Percentiles rank a stretch among this genome's conserved stretches.
These are phyloP conservation scores for Suncus etruscus DNA, from an alignment of 2,113 vertebrate genomes.

Conservation along the genomic window DNA sequence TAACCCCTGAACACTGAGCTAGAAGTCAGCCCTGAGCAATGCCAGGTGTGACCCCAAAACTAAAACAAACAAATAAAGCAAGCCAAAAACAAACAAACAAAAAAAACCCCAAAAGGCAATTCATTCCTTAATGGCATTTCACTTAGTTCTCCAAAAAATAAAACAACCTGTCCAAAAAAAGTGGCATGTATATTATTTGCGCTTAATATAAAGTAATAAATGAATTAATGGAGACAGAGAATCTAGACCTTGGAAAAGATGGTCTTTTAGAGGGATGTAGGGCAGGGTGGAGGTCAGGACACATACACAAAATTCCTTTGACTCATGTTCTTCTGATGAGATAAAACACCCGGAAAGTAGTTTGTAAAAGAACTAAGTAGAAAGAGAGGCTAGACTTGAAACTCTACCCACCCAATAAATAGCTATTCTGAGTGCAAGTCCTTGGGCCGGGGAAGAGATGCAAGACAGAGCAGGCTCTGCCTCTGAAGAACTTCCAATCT, in stretches of 20 bases:
- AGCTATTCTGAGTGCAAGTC: neutral
- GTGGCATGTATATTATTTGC: neutral
- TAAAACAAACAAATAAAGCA: no score
- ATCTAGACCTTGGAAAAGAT: neutral
- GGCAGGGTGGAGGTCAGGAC: neutral
- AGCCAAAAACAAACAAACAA: no score
- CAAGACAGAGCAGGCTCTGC: neutral
- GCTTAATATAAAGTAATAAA: constrained; percentile 46
- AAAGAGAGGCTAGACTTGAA: neutral
- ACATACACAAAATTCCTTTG: neutral
- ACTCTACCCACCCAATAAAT: accelerated
- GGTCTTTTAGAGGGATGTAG: neutral
- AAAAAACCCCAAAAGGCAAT: no score
- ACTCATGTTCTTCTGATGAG: constrained; percentile 23
- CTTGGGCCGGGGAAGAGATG: no score
- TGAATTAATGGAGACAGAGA: constrained; percentile 31
- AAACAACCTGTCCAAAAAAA: constrained; percentile 17
- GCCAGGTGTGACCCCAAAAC: no score
- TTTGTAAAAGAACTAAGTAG: neutral
- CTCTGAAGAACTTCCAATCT: neutral
- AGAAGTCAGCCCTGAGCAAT: no score
- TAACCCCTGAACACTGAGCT: no score
- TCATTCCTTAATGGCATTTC: neutral
- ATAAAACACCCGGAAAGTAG: neutral
- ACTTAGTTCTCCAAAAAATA: constrained; percentile 46